Conservation (phyloP, 2,888 invertebrate genomes). For the Nudaria mundana region DNA sequence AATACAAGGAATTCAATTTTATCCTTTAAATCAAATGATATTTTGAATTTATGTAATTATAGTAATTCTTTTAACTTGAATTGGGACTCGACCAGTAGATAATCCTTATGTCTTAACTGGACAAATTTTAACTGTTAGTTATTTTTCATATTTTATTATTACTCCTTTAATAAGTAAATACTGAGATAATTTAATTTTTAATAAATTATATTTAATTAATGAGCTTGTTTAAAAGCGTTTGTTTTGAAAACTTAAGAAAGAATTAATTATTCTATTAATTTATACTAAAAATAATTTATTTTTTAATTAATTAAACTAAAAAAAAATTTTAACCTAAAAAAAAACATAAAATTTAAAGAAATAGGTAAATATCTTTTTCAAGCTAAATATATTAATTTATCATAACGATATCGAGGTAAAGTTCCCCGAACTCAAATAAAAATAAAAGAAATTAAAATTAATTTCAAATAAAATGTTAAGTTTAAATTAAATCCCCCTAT, state of each 20-base stretch:
- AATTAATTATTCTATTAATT: too few species aligned
- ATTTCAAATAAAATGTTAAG: too few species aligned
- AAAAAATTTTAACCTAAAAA: conserved; percentile 78
- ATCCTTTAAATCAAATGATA: conserved; percentile 81
- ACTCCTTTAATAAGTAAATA: conserved; percentile 72
- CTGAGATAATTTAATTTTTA: conserved; percentile 79
- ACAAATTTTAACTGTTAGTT: too few species aligned
- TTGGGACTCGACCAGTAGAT: conserved; percentile 86
- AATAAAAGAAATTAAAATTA: too few species aligned
- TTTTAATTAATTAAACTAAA: conserved; percentile 42
- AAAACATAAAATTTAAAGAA: conserved; percentile 83
- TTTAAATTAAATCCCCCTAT: too few species aligned
- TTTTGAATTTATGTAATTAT: conserved; percentile 80
- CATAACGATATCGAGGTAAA: too few species aligned
- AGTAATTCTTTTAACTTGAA: conserved; percentile 85
- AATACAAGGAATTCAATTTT: conserved; percentile 82
- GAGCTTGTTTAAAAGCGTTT: conserved; percentile 84
- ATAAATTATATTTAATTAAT: conserved; percentile 69
- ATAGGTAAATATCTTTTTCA: too few species aligned
- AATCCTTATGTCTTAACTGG: conserved; percentile 82
- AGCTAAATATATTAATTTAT: too few species aligned
- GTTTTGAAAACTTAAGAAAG: conserved; percentile 87
- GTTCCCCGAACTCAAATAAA: too few species aligned
- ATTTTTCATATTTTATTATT: conserved; percentile 81
- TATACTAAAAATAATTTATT: conserved; percentile 78